Base-by-base conservation (phyloP, 2,888 invertebrate genomes). In the Neria commutata region DNA sequence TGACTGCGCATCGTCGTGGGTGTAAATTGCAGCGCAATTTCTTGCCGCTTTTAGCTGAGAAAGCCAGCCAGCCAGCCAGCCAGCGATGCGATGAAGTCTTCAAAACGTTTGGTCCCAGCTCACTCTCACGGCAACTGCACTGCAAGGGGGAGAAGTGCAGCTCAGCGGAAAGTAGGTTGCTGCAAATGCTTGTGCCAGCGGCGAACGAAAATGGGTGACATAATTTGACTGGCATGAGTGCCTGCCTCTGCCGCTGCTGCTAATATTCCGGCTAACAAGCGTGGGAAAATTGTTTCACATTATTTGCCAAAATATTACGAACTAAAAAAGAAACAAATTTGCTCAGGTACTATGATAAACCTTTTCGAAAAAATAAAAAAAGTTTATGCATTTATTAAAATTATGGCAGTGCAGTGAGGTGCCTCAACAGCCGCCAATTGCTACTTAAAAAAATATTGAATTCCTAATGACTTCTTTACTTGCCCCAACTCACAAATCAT, bases 11-110 rank as follows among this genome's bases (percentile, higher is more conserved):
- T 60, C 60, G 59, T 67, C 58, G 66, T 68, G 69, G 69, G 69
- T 70, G 69, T 70, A 70, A 70, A 70, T 68, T 68, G 67, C 67
- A 58, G 50, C 55, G 53, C 61, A 67, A 66, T 65, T 67, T 66
- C 5, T 52, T 55, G 50, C 51, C 57, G 52, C 54, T 16, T 42
- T 25, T n/a, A n/a, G n/a, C n/a, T n/a, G n/a, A n/a, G n/a, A n/a
- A 40, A 25, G 23, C 24, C 25, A 17, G 42, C 42, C 8, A 29
- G 17, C 14, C 34, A 10, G 25, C 33, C 14, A 49, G 17, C 17
- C 19, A n/a, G 21, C 21, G n/a, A n/a, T n/a, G n/a, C n/a, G 53
- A 62, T 62, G 62, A 63, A 64, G 60, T 49, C 56, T 61, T 64
- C 59, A 66, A 64, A 54, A 34, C 49, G 37, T 40, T 58, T 61